A percentile compares a stretch with the other conserved stretches of the same genome.
phyloP scores from a whole-genome alignment of 2,888 invertebrate genomes.

The Hypolimnas misippus region DNA sequence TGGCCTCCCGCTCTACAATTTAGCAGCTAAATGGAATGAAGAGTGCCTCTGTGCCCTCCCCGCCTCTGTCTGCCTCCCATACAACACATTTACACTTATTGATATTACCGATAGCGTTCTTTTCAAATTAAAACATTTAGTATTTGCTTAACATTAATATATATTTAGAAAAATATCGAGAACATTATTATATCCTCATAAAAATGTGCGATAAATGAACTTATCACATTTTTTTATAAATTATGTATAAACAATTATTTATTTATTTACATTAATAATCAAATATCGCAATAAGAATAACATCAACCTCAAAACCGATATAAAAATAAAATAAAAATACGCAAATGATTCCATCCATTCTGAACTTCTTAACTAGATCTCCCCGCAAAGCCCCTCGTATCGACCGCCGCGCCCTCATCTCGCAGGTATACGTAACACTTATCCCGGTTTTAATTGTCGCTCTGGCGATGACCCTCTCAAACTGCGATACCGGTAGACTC shows the following conservation, averaged over 20 bases:
- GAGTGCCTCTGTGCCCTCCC: slow-evolving; percentile 64
- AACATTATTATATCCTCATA: not conserved
- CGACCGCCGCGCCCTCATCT: slow-evolving; percentile 81
- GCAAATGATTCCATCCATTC: slow-evolving; percentile 18
- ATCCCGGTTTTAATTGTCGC: slow-evolving; percentile 83
- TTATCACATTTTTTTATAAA: too few relatives aligned
- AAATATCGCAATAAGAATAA: not conserved
- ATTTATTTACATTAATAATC: too few relatives aligned
- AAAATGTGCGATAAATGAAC: too few relatives aligned
- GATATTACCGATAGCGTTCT: slow-evolving; percentile 45
- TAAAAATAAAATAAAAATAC: slow-evolving; percentile 1
- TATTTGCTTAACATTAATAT: not conserved
- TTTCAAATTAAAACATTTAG: slow-evolving; percentile 4
- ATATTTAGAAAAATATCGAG: slow-evolving; percentile 10
- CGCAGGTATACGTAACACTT: slow-evolving; percentile 83
- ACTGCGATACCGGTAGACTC: slow-evolving; percentile 25
- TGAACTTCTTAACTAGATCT: slow-evolving; percentile 75
- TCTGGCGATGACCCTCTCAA: slow-evolving; percentile 38
- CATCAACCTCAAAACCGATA: not conserved
- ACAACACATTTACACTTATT: slow-evolving; percentile 61
- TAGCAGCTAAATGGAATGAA: slow-evolving; percentile 81
- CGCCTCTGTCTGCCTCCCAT: slow-evolving; percentile 57
- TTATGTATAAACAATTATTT: too few relatives aligned
- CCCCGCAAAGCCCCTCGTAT: slow-evolving; percentile 64
- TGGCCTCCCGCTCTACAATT: slow-evolving; percentile 78